A percentile compares a stretch with the other conserved stretches of the same genome.
phyloP scores from a whole-genome alignment of 2,888 invertebrate genomes.

The Sinohyriopsis cumingii region DNA sequence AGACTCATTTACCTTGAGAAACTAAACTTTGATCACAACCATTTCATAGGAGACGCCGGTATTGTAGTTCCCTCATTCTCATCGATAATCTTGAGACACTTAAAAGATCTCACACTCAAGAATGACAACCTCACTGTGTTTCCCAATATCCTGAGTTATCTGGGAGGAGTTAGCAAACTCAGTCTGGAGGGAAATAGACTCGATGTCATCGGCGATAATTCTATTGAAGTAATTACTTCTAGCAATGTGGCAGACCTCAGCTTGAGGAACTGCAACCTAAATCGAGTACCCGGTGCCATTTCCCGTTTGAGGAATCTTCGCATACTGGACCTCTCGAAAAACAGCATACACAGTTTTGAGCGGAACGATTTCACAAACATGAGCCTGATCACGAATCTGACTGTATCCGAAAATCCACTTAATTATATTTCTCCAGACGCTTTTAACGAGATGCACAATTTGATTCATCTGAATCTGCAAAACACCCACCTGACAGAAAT shows the following conservation, averaged over 20 bases:
- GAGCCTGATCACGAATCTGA: slow-evolving; percentile 11
- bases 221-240: slow-evolving; percentile 27
- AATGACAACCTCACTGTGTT: slow-evolving; percentile 43
- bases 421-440: slow-evolving; percentile 39
- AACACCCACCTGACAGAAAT: slow-evolving; percentile 23
- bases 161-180: slow-evolving; percentile 28
- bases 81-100: slow-evolving; percentile 19
- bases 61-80: slow-evolving; percentile 39
- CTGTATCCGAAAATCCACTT: slow-evolving; percentile 35
- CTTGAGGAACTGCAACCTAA: slow-evolving; percentile 38
- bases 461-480: slow-evolving; percentile 23
- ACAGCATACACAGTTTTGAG: slow-evolving; percentile 44
- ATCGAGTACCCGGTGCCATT: slow-evolving; percentile 43
- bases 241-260: slow-evolving; percentile 36
- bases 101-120: slow-evolving; percentile 27
- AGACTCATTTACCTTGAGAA: slow-evolving; percentile 23
- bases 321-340: slow-evolving; percentile 31
- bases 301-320: slow-evolving; percentile 27
- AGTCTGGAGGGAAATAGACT: slow-evolving; percentile 38
- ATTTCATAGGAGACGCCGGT: slow-evolving; percentile 39
- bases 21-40: slow-evolving; percentile 43
- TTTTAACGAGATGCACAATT: slow-evolving; percentile 21
- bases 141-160: slow-evolving; percentile 30
- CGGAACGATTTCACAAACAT: slow-evolving; percentile 36
- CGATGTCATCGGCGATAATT: slow-evolving; percentile 43